Conservation (phyloP, 2,888 invertebrate species). For the Ichneumoninae sp. region DNA sequence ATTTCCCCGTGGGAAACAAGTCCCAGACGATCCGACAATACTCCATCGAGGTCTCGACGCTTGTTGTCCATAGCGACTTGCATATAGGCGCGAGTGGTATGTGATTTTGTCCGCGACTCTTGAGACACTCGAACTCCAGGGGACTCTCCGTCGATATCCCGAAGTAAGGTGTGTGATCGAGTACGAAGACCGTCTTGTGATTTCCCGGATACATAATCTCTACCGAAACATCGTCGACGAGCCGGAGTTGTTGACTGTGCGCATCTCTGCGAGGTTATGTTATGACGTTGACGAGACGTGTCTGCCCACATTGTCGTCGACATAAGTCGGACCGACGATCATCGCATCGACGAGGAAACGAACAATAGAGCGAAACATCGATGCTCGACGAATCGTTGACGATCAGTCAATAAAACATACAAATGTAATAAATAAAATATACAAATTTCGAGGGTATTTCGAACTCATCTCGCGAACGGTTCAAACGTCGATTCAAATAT, state of each 20-base stretch:
- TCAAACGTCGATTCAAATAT: not conserved
- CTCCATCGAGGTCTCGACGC: conserved; percentile 97
- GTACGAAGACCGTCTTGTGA: conserved; percentile 97
- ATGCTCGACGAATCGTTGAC: not conserved
- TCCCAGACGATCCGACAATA: conserved; percentile 99
- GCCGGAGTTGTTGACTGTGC: conserved; percentile 1
- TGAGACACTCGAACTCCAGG: conserved; percentile 91
- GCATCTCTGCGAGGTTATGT: conserved; percentile 53
- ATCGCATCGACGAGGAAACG: not conserved
- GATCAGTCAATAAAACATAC: not conserved
- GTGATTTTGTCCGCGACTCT: conserved; percentile 87
- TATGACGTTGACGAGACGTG: conserved; percentile 11
- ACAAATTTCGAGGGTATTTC: not conserved
- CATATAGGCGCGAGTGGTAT: conserved; percentile 93
- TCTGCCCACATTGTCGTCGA: not conserved
- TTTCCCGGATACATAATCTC: conserved; percentile 89
- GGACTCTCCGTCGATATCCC: conserved; percentile 93
- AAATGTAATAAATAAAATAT: no score
- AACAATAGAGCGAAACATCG: not conserved
- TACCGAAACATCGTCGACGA: conserved; percentile 55
- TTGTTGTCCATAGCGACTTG: conserved; percentile 98
- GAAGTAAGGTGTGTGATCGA: conserved; percentile 97
- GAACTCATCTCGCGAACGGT: not conserved
- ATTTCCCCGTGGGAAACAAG: conserved; percentile 95
- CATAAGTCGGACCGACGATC: not conserved